Evolutionary conservation across 2,797 vertebrate genomes (phyloP).

Genomic region (Poeciliopsis presidionis): DNA sequence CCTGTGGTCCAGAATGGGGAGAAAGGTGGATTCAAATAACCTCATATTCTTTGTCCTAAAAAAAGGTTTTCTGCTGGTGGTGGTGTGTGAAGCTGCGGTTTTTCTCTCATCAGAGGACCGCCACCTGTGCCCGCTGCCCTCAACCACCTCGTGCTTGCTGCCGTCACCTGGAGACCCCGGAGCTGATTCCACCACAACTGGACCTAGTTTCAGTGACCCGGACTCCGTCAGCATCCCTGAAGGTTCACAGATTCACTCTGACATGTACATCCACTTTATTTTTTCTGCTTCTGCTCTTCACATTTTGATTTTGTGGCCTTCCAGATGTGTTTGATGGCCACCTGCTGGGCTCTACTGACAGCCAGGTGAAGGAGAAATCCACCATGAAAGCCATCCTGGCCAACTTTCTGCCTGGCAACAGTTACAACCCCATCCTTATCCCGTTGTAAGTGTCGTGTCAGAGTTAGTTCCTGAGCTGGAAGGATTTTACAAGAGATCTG

Average conservation of each 20-base stretch:
- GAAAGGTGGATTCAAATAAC: conserved; percentile 82
- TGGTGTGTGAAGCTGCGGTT: conserved; percentile 6
- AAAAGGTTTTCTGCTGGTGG: background rate
- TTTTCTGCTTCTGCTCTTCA: background rate
- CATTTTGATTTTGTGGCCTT: background rate
- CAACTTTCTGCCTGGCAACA: conserved; percentile 97
- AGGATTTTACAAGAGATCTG: background rate
- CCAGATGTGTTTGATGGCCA: conserved; percentile 96
- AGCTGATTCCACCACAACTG: conserved; percentile 79
- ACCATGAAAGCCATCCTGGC: conserved; percentile 99
- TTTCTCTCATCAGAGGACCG: conserved; percentile 87
- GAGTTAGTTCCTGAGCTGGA: background rate
- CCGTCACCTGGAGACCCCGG: conserved; percentile 86
- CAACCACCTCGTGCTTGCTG: conserved; percentile 84
- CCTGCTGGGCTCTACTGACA: conserved; percentile 91
- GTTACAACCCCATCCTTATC: conserved; percentile 93
- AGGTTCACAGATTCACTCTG: conserved; percentile 73
- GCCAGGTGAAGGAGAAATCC: conserved; percentile 98
- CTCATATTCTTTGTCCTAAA: background rate
- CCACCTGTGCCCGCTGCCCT: conserved; percentile 86
- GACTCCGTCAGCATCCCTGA: conserved; percentile 90
- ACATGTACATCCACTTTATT: background rate
- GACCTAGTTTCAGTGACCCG: conserved; percentile 81
- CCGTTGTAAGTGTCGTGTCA: conserved; percentile 89
- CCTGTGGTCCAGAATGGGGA: conserved; percentile 93